Percentiles rank a stretch among this genome's conserved stretches.
These are phyloP conservation scores for Schmidtea mediterranea DNA, from an alignment of 1,140 invertebrate species.

Conservation along the genomic window DNA sequence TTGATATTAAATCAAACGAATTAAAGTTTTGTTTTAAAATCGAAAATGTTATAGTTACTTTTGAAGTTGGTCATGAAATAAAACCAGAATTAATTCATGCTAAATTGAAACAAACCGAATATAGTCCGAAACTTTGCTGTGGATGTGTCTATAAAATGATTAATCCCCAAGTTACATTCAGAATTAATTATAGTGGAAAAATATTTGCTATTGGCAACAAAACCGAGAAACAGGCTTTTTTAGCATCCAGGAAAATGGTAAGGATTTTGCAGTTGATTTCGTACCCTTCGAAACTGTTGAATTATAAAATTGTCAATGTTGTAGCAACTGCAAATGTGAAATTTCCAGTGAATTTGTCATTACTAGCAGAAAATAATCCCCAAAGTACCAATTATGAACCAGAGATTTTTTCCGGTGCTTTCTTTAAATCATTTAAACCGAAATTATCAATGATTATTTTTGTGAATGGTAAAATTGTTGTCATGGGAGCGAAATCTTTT, in stretches of 20 bases:
- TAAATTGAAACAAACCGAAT: neutral
- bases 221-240: neutral
- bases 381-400: constrained; percentile 1
- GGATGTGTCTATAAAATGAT: neutral
- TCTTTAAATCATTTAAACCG: neutral
- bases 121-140: neutral
- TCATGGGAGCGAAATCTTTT: neutral
- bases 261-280: neutral
- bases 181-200: neutral
- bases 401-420: neutral
- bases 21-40: too few relatives aligned
- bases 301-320: constrained; percentile 1
- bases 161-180: neutral
- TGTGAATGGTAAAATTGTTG: constrained; percentile 1
- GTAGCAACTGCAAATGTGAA: neutral
- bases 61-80: too few relatives aligned
- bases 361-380: too few relatives aligned
- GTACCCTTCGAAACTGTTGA: neutral
- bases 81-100: too few relatives aligned
- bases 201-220: neutral
- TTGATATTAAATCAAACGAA: too few relatives aligned
- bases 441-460: neutral
- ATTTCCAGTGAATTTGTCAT: neutral
- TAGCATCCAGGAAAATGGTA: neutral
- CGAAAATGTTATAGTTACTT: too few relatives aligned